Evolutionary conservation across 2,113 vertebrate species (phyloP).

Genomic region (Gambusia affinis): DNA sequence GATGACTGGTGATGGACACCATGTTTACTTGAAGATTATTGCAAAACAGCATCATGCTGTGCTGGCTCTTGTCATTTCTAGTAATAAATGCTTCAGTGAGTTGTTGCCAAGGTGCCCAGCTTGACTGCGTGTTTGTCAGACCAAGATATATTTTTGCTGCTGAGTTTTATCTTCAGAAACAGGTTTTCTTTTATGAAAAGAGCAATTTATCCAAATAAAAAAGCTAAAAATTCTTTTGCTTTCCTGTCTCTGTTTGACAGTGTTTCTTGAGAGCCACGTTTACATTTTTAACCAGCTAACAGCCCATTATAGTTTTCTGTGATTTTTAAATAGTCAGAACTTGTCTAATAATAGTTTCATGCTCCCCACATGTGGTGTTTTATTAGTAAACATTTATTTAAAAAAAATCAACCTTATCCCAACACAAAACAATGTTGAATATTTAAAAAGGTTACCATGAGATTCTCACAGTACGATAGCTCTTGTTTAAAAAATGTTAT

Average conservation of each 20-base stretch:
- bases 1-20: background rate
- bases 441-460: no score
- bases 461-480: no score
- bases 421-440: no score
- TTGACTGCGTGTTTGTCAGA: constrained; percentile 19
- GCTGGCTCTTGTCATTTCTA: constrained; percentile 38
- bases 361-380: background rate
- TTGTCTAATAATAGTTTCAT: no score
- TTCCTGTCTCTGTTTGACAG: background rate
- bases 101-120: constrained; percentile 14
- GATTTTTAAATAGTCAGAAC: background rate
- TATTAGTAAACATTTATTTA: background rate
- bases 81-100: background rate
- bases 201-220: background rate
- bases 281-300: background rate
- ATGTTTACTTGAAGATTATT: constrained; percentile 34
- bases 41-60: constrained; percentile 28
- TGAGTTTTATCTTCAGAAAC: background rate
- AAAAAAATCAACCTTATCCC: background rate
- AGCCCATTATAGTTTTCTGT: background rate
- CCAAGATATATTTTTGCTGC: constrained; percentile 16
- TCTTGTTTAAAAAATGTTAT: no score
- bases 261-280: background rate
- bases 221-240: background rate
- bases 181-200: background rate